Percentiles rank a stretch among this genome's conserved stretches.
These are phyloP conservation scores for Acronicta aceris DNA, from an alignment of 2,888 invertebrate genomes.

Conservation along the genomic window DNA sequence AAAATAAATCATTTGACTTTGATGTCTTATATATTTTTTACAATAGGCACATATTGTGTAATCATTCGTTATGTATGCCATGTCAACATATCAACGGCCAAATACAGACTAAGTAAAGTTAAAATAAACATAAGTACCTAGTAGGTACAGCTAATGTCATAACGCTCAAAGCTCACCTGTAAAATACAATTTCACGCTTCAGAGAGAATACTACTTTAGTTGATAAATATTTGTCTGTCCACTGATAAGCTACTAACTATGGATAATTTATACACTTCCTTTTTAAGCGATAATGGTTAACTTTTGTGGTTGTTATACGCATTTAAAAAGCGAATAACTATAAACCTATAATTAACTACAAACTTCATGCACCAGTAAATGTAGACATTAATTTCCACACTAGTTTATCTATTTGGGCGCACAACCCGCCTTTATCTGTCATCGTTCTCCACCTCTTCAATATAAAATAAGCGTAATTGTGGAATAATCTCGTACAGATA, in stretches of 20 bases:
- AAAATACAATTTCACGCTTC: constrained; percentile 77
- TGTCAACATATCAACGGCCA: constrained; percentile 9
- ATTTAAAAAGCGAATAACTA: constrained; percentile 85
- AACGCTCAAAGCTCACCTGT: constrained; percentile 59
- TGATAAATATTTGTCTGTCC: constrained; percentile 81
- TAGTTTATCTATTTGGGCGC: constrained; percentile 89
- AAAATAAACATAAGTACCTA: constrained; percentile 11
- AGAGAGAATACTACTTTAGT: constrained; percentile 74
- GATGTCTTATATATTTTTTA: too few relatives aligned
- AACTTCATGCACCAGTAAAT: constrained; percentile 90
- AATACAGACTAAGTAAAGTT: constrained; percentile 43
- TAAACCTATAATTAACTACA: constrained; percentile 88
- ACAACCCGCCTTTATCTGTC: constrained; percentile 89
- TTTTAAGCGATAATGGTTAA: constrained; percentile 84
- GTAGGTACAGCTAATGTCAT: constrained; percentile 38
- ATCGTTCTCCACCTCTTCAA: constrained; percentile 78
- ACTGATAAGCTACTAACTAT: constrained; percentile 77
- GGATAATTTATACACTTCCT: constrained; percentile 86
- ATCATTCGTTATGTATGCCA: not conserved
- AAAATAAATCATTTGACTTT: too few relatives aligned
- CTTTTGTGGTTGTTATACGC: constrained; percentile 85
- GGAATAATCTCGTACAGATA: constrained; percentile 59
- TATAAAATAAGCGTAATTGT: constrained; percentile 74
- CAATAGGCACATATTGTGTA: too few relatives aligned
- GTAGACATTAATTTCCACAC: constrained; percentile 90